Percentiles rank a stretch among this genome's conserved stretches.
These are phyloP conservation scores for Ptychadena robeensis DNA, from an alignment of 2,797 vertebrate genomes.

Conservation along the genomic window DNA sequence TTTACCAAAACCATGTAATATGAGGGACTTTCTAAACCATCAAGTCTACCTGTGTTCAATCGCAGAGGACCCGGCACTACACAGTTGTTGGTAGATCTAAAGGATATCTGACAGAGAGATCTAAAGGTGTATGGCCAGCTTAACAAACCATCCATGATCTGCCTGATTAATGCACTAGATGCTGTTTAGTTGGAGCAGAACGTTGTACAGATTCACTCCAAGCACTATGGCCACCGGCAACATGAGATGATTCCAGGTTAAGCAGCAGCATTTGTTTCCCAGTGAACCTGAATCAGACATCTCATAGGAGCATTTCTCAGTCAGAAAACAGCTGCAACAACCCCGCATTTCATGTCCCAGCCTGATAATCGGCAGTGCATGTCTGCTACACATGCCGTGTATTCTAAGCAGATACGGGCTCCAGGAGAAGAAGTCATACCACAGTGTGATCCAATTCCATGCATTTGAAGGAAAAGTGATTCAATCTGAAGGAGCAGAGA, in stretches of 20 bases:
- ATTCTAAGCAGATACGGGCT: slow-evolving; percentile 12
- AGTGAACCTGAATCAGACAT: slow-evolving; percentile 15
- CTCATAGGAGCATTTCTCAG: slow-evolving; percentile 7
- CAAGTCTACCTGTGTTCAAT: too few species aligned
- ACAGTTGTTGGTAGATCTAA: too few species aligned
- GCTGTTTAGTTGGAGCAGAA: background rate
- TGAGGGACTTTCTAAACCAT: too few species aligned
- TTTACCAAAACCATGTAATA: too few species aligned
- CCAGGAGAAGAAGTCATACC: slow-evolving; percentile 42
- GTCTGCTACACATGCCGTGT: slow-evolving; percentile 13
- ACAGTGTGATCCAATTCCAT: slow-evolving; percentile 41
- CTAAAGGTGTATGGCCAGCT: too few species aligned
- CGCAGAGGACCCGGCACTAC: too few species aligned
- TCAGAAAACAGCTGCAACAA: slow-evolving; percentile 6
- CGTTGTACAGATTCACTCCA: background rate
- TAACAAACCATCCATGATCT: background rate
- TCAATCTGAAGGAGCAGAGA: slow-evolving; percentile 29
- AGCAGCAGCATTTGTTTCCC: background rate
- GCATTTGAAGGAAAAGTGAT: slow-evolving; percentile 27
- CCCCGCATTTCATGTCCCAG: background rate
- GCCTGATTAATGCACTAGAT: background rate
- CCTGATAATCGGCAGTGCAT: slow-evolving; percentile 22
- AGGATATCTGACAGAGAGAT: too few species aligned
- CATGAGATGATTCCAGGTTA: slow-evolving; percentile 33
- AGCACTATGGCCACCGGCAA: slow-evolving; percentile 4